A percentile compares a stretch with the other conserved stretches of the same genome.
Evolutionary conservation across 2,113 vertebrate species (phyloP).

Genomic region (Myotis lucifugus): DNA sequence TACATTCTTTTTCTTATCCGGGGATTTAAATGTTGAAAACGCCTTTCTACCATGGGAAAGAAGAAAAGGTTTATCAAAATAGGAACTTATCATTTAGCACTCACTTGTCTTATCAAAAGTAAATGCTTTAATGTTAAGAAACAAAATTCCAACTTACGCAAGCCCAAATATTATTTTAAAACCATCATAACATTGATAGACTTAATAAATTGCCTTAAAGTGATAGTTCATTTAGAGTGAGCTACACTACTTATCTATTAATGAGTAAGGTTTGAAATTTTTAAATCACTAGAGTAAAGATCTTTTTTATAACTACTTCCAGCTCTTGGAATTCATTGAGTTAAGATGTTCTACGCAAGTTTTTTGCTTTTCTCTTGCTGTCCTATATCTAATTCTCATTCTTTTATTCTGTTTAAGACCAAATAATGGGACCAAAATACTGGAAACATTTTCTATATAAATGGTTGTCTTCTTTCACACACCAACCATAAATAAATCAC

Average conservation of each 20-base stretch:
- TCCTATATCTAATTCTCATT: background rate
- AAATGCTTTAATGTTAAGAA: background rate
- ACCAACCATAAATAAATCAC: background rate
- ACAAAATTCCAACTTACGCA: background rate
- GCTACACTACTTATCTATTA: background rate
- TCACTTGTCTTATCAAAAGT: background rate
- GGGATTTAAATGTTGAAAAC: background rate
- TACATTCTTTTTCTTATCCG: background rate
- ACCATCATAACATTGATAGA: background rate
- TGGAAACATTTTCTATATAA: background rate
- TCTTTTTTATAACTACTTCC: background rate
- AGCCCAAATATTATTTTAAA: slow-evolving; percentile 13
- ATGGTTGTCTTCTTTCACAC: background rate
- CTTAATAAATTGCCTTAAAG: background rate
- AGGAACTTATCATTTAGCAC: background rate
- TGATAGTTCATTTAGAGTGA: background rate
- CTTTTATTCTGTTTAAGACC: background rate
- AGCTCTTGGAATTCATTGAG: background rate
- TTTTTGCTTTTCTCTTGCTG: background rate
- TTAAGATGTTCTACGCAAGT: background rate
- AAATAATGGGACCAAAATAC: background rate
- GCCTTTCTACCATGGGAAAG: background rate
- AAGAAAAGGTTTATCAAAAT: background rate
- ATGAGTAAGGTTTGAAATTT: background rate
- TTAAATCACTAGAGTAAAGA: background rate